Evolutionary conservation across 2,113 vertebrate genomes (phyloP).

Genomic region (Vombatus ursinus): DNA sequence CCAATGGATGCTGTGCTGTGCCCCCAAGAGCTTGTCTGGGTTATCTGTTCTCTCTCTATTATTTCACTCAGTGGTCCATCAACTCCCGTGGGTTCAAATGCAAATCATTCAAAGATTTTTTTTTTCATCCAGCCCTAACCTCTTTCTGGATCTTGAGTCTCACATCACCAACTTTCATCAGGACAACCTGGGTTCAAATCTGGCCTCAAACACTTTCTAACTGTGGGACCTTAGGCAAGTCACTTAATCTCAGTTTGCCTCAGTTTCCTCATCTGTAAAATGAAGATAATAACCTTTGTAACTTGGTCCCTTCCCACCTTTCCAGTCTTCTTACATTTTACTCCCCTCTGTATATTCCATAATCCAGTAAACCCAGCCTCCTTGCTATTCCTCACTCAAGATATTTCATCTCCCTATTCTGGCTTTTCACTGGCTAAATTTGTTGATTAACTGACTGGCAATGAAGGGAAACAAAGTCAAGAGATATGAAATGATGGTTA

Average conservation of each 20-base stretch:
- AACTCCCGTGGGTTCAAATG: not conserved
- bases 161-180: not conserved
- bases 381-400: too few relatives aligned
- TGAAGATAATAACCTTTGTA: not conserved
- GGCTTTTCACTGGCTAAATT: not conserved
- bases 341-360: not conserved
- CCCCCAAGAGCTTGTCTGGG: not conserved
- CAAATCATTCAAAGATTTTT: not conserved
- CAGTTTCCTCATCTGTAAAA: not conserved
- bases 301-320: not conserved
- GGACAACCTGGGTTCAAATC: not conserved
- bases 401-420: not conserved
- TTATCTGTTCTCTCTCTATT: not conserved
- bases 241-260: not conserved
- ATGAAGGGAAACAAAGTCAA: too few relatives aligned
- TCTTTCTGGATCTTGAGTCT: not conserved
- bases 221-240: not conserved
- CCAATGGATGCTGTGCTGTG: not conserved
- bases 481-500: too few relatives aligned
- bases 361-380: not conserved
- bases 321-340: not conserved
- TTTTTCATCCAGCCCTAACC: not conserved
- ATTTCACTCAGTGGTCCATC: not conserved
- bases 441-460: too few relatives aligned
- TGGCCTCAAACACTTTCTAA: not conserved